Conservation (phyloP, 2,113 vertebrate genomes). For the Cryptomyrus ogoouensis region DNA sequence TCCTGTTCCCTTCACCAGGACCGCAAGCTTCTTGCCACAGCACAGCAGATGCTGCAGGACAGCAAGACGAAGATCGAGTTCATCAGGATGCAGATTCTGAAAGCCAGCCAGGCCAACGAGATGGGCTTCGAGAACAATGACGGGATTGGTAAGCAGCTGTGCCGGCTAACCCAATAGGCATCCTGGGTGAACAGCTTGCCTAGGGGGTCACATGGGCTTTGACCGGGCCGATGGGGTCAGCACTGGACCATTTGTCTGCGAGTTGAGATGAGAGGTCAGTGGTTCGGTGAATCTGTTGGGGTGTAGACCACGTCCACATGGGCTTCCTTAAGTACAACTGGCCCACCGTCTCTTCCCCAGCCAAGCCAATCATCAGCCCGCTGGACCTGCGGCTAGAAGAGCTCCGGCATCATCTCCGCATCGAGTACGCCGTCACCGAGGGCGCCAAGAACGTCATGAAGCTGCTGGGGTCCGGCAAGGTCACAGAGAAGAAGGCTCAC, state of each 20-base stretch:
- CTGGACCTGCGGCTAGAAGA: conserved; percentile 96
- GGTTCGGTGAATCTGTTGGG: neutral
- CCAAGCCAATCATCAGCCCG: conserved; percentile 94
- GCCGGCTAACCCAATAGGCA: neutral
- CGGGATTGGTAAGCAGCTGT: conserved; percentile 55
- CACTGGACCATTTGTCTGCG: neutral
- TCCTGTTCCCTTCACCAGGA: conserved; percentile 58
- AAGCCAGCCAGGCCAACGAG: conserved; percentile 89
- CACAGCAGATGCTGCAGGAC: conserved; percentile 96
- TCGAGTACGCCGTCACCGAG: conserved; percentile 95
- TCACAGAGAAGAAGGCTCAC: conserved; percentile 93
- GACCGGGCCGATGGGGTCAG: neutral
- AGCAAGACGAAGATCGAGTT: conserved; percentile 99
- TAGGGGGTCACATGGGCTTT: neutral
- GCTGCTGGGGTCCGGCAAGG: conserved; percentile 89
- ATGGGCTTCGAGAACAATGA: conserved; percentile 89
- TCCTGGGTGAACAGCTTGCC: neutral
- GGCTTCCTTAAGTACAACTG: neutral
- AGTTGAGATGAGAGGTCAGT: neutral
- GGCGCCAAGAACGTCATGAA: conserved; percentile 99
- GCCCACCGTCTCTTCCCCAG: conserved; percentile 46
- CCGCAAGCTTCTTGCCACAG: conserved; percentile 90
- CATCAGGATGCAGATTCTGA: conserved; percentile 98
- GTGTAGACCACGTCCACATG: neutral
- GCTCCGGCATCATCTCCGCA: conserved; percentile 91